Evolutionary conservation across 2,113 vertebrate genomes (phyloP), one percentile per base, ranked within the genome.

Genomic region (Hippocampus abdominalis): DNA sequence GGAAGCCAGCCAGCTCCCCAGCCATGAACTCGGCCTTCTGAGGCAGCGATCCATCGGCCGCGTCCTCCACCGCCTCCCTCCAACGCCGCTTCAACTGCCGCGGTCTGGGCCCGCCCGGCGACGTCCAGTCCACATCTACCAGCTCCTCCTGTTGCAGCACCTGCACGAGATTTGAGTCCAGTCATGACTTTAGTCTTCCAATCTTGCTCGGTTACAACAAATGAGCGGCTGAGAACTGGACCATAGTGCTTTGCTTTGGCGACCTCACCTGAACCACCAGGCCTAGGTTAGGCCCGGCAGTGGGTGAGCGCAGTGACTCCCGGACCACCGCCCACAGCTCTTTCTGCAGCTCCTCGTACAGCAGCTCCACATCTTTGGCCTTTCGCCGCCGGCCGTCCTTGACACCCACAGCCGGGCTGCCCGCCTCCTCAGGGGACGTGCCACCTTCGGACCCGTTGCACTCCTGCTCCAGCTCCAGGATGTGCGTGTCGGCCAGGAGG

Each of bases 401-500:
- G 51, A 71, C 48, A 18, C 76, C 42, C 2, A 83, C 23, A 63
- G 84, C 73, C 4, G 48, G 4, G 60, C 51, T 27, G 40, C 89
- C 89, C 54, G 89, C 88, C 0, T 40, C 70, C 71, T 64, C 71
- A 0, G 64, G 32, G 12, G 5, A 32, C 0, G 63, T 2, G 8
- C 27, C 29, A 60, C 81, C 36, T 51, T 86, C 27, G 39, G 69
- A 6, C 70, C 85, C 87, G 32, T 69, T 88, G 2, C 93, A 94
- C 77, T 98, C 96, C 8, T 92, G 92, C 76, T 97, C 95, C 84
- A 98, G 86, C 68, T 96, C 94, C 72, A 95, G 87, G 89, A 98
- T 96, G 89, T 98, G 95, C 0, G 89, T 84, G 74, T 97, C 94
- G 0, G 96, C 96, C 0, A 91, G 84, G 15, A 94, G 78, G 56